Percentiles rank a stretch among this genome's conserved stretches.
phyloP scores from a whole-genome alignment of 2,113 vertebrate genomes.

The zebrafish (Danio rerio) region DNA sequence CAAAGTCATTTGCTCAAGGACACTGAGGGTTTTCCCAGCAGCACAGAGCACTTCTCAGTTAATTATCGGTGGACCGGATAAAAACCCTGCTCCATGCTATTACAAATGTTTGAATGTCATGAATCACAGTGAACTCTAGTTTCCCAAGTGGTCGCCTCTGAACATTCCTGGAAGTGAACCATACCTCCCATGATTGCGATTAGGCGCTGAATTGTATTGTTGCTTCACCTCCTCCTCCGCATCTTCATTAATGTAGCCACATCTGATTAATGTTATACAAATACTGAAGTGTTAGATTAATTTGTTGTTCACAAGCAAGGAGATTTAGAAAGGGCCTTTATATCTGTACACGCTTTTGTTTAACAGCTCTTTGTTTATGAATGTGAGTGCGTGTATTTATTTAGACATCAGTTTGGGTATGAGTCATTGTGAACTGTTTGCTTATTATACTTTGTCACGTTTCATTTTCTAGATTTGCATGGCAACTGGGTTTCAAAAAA shows the following conservation, averaged over 20 bases:
- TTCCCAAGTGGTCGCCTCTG: constrained; percentile 11
- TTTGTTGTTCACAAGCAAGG: neutral
- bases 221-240: neutral
- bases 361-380: neutral
- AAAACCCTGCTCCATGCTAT: neutral
- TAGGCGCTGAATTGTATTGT: neutral
- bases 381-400: neutral
- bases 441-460: too few species aligned
- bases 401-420: neutral
- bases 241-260: neutral
- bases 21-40: constrained; percentile 34
- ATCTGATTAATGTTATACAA: neutral
- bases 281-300: neutral
- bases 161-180: constrained; percentile 5
- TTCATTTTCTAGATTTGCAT: neutral
- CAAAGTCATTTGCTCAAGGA: constrained; percentile 28
- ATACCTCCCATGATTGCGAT: constrained; percentile 9
- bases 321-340: neutral
- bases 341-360: neutral
- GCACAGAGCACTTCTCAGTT: constrained; percentile 24
- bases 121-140: constrained; percentile 14
- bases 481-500: neutral
- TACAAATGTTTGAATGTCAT: constrained; percentile 36
- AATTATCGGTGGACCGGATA: constrained; percentile 19
- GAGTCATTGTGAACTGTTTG: neutral